Base-by-base conservation (phyloP, 2,113 vertebrate genomes). In the Vanacampus margaritifer region DNA sequence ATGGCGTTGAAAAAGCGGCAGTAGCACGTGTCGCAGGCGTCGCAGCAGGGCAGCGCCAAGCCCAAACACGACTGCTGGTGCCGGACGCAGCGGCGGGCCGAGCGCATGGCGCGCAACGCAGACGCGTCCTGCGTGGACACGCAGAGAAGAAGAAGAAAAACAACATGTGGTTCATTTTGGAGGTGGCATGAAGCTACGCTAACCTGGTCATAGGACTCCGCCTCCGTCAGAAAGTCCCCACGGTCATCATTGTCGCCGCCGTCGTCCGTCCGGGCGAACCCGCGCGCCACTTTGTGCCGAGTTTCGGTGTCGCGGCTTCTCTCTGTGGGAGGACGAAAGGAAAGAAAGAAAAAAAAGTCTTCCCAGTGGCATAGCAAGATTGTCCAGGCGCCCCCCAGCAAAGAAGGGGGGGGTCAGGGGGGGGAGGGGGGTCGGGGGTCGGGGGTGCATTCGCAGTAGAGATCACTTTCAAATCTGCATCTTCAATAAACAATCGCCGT, bases 1-100 rank as follows among this genome's bases (percentile, higher is more conserved):
- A 94, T 91, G 48, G 96, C 94, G 0, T 97, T 97, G 87, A 97
- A 99, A 89, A 99, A 98, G 76, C 97, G 95, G 84, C 96, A 98
- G 91, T 98, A 96, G 89, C 97, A 98, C 23, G 94, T 95, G 87
- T 97, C 95, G 0, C 97, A 99, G 13, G 94, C 92, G 78, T 96
- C 94, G 0, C 97, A 99, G 89, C 97, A 98, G 16, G 95, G 94
- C 63, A 97, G 79, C 46, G 95, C 92, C 50, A 95, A 94, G 19
- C 95, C 97, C 0, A 97, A 87, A 51, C 96, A 99, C 26, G 95
- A 98, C 87, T 98, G 95, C 28, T 95, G 92, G 35, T 98, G 93
- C 2, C 94, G 91, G 73, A 97, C 93, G 0, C 97, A 99, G 74
- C 95, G 93, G 4, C 95, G 93, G 0, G 93, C 92, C 0, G 94